Base-by-base conservation (phyloP, 35 echinoderm and acorn worm genomes). In the Heliocidaris erythrogramma region DNA sequence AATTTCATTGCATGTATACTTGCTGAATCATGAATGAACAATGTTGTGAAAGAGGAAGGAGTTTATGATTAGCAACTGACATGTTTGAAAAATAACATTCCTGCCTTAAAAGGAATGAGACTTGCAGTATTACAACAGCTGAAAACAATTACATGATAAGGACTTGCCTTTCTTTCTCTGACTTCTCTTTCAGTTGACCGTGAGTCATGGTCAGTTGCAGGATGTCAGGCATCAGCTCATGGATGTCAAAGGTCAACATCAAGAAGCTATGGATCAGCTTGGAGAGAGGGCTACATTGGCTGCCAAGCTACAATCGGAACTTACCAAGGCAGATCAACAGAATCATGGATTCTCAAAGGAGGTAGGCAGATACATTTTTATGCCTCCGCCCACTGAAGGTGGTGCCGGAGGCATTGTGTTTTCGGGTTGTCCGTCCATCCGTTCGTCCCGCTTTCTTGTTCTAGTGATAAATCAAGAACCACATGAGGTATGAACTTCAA, bases 221-320 rank as follows among this genome's bases (percentile, higher is more conserved):
- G 85, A 90, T 47, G 78, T 99, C 31, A 95, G 96, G 59, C 85
- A 90, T 21, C 94, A 99, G 92, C 85, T 99, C 32, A 87, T 95
- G 21, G 98, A 99, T 90, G 95, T 97, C 27, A 96, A 99, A 78
- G 96, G 95, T 89, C 97, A 99, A 85, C 98, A 99, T 8, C 95
- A 96, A 35, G 96, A 99, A 94, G 98, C 98, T 10, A 99, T 99
- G 98, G 94, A 97, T 48, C 98, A 99, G 93, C 88, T 99, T 29
- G 91, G 92, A 35, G 98, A 99, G 84, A 95, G 96, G 53, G 95
- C 98, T 13, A 95, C 95, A 48, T 18, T 96, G 17, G 95, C 98
- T 13, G 96, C 96, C 61, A 97, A 95, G 60, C 59, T 97, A 27
- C 96, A 99, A 50, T 93, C 84, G 59, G 98, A 99, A 86, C 96